These are phyloP conservation scores for Anoplopoma fimbria DNA, from an alignment of 2,113 vertebrate genomes.

Conservation along the genomic window DNA sequence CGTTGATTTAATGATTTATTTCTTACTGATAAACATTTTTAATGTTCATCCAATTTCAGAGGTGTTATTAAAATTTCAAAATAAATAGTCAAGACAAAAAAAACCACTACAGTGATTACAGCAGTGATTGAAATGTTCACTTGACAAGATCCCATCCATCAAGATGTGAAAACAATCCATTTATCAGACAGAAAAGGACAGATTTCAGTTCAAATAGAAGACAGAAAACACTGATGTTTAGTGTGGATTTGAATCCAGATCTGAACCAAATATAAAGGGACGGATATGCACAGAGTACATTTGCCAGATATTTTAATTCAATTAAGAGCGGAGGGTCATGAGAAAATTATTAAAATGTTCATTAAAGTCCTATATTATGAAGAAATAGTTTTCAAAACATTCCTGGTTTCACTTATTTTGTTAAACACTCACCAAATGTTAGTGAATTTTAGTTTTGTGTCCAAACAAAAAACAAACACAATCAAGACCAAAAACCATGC, in stretches of 20 bases:
- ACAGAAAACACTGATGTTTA: neutral
- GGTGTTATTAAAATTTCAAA: neutral
- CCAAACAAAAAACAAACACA: neutral
- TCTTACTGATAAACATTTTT: no score
- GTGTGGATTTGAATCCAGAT: neutral
- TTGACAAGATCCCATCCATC: conserved; percentile 69
- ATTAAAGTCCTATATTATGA: neutral
- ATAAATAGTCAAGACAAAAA: neutral
- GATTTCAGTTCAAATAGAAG: neutral
- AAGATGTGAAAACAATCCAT: conserved; percentile 47
- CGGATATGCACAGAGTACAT: neutral
- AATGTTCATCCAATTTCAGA: neutral
- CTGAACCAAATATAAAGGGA: neutral
- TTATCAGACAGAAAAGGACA: conserved; percentile 32
- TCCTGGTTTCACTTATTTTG: neutral
- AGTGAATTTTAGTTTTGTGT: neutral
- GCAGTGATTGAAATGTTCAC: neutral
- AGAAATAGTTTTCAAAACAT: neutral
- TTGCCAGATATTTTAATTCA: neutral
- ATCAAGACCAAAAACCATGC: neutral
- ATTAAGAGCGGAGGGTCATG: neutral
- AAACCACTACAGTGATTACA: neutral
- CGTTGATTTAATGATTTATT: conserved; percentile 5
- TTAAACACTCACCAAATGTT: neutral
- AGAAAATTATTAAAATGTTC: neutral